A percentile compares a stretch with the other conserved stretches of the same genome.
Conservation (phyloP, 2,113 vertebrate species). For the Cynopterus brachyotis region DNA sequence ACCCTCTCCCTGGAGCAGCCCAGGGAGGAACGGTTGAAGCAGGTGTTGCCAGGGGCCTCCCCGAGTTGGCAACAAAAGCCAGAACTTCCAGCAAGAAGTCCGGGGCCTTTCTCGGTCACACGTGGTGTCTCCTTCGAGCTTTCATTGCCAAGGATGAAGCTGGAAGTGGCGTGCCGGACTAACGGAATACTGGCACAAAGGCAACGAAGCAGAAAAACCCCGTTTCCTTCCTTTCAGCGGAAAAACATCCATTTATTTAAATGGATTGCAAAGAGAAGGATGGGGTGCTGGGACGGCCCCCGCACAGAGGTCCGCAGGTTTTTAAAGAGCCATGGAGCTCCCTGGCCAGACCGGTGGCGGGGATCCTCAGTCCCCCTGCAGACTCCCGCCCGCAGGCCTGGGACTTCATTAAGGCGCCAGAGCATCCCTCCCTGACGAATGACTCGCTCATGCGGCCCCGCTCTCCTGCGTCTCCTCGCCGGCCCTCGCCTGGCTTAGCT, state of each 20-base stretch:
- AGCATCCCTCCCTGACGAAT: background rate
- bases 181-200: conserved; percentile 69
- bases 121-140: conserved; percentile 73
- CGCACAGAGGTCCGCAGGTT: conserved; percentile 48
- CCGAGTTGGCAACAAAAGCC: conserved; percentile 36
- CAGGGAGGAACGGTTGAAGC: background rate
- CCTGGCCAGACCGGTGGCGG: background rate
- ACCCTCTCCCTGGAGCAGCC: background rate
- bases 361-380: background rate
- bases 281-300: conserved; percentile 4
- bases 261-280: conserved; percentile 60
- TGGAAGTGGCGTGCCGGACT: conserved; percentile 52
- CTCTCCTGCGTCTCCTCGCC: background rate
- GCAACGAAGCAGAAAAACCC: conserved; percentile 79
- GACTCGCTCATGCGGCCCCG: background rate
- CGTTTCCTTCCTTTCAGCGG: conserved; percentile 68
- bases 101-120: conserved; percentile 55
- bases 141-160: conserved; percentile 79
- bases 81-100: conserved; percentile 67
- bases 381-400: background rate
- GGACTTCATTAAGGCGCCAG: conserved; percentile 46
- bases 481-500: background rate
- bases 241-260: conserved; percentile 74
- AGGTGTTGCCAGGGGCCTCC: background rate
- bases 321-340: conserved; percentile 61